Percentiles rank a stretch among this genome's conserved stretches.
Conservation (phyloP, 92 coral and sea anemone species). For the Porites lobata region DNA sequence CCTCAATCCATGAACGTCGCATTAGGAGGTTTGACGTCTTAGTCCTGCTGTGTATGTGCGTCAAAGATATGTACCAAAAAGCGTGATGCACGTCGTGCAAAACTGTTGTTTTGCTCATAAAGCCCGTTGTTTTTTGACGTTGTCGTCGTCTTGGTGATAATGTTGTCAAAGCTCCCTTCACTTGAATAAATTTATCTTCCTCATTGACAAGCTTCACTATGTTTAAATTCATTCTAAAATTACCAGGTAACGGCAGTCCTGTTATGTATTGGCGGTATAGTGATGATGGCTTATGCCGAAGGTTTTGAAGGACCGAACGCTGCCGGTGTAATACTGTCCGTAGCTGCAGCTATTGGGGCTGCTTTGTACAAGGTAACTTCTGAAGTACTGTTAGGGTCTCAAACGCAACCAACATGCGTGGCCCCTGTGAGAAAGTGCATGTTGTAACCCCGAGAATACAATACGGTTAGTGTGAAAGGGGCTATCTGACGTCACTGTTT, state of each 20-base stretch:
- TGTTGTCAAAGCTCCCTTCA: background rate
- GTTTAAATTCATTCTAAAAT: no score
- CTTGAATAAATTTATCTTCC: background rate
- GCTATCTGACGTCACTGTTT: no score
- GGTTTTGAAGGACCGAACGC: slow-evolving; percentile 87
- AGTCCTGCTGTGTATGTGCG: no score
- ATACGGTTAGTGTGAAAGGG: no score
- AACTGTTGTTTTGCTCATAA: background rate
- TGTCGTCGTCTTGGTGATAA: background rate
- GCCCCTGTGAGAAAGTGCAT: no score
- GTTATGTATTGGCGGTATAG: slow-evolving; percentile 87
- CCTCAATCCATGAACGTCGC: no score
- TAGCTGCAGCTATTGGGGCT: slow-evolving; percentile 84
- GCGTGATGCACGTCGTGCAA: no score
- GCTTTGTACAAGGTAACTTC: slow-evolving; percentile 84
- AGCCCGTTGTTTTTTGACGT: background rate
- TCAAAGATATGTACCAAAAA: no score
- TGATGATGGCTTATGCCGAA: slow-evolving; percentile 86
- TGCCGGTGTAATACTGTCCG: slow-evolving; percentile 73
- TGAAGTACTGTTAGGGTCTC: background rate
- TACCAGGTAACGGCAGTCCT: slow-evolving; percentile 75
- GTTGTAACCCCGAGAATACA: no score
- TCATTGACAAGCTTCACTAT: no score
- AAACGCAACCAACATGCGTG: background rate
- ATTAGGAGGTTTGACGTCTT: no score